Evolutionary conservation across 2,797 vertebrate species (phyloP), one percentile per base, ranked within the genome.

Genomic region (Hydrocynus forskahlii): DNA sequence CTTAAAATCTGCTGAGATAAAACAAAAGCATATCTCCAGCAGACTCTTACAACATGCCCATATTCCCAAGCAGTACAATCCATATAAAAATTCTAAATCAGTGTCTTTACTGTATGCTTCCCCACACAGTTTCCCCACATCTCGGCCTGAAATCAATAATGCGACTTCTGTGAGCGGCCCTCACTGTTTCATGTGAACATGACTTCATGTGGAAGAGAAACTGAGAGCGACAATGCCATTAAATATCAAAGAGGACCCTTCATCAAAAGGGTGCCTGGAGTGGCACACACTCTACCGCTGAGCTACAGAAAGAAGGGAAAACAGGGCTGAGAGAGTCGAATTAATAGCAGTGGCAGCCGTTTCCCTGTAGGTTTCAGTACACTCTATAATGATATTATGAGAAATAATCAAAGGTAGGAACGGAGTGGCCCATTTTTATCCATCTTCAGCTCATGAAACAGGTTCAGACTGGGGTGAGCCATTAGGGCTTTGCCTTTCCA

Each of bases 221-320:
- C 71, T 38, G 57, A 79, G 57, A 57, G 74, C 7, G 19, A 63
- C 76, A 75, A 75, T 10, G 19, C 64, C 63, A 85, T 76, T 79
- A 78, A 79, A 79, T 78, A 71, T 84, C 83, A 85, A 85, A 79
- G 66, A 79, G 59, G 60, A 64, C 71, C 64, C 59, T 81, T 71
- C 72, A 78, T 74, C 79, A 74, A 78, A 75, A 81, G 75, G n/a
- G 80, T 50, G 59, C 68, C 50, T 79, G 40, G 67, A 81, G 76
- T 74, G 59, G 70, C 76, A n/a, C 50, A 40, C 72, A 75, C 76
- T 75, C 71, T 63, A 79, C 55, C 40, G 64, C 71, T 13, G 55
- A 55, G 76, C 64, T 83, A 60, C 67, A 79, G 66, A 52, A 8
- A 67, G 75, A 19, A 79, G 52, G 60, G 38, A 55, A 69, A 52